phyloP scores from a whole-genome alignment of 2,797 vertebrate species.

The Sebastes dallii region DNA sequence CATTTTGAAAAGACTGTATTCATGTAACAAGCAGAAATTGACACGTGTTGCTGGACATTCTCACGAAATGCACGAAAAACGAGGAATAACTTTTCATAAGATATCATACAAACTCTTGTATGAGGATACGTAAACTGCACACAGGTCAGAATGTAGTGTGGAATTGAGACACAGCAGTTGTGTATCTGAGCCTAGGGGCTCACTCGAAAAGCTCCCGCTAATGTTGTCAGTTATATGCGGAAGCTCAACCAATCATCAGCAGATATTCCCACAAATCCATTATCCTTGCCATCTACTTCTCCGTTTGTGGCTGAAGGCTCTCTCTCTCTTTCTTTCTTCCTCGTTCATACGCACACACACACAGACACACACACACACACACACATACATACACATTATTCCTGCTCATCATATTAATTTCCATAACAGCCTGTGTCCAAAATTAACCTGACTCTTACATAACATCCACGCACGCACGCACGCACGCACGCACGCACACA shows the following conservation, averaged over 20 bases:
- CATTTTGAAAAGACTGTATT: too few relatives aligned
- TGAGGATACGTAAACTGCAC: neutral
- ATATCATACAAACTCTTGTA: too few relatives aligned
- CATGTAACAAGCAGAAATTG: too few relatives aligned
- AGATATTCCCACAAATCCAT: conserved; percentile 12
- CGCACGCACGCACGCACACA: conserved; percentile 7
- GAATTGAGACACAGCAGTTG: neutral
- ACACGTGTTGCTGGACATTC: too few relatives aligned
- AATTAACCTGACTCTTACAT: conserved; percentile 68
- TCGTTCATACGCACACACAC: too few relatives aligned
- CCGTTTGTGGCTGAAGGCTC: neutral
- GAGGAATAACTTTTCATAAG: too few relatives aligned
- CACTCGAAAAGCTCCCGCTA: neutral
- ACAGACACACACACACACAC: neutral
- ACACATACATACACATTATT: neutral
- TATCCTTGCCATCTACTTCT: neutral
- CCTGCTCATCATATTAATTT: conserved; percentile 55
- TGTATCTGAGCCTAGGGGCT: neutral
- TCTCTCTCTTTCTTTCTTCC: neutral
- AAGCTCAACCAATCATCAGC: neutral
- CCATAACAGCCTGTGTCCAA: conserved; percentile 50
- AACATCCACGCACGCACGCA: conserved; percentile 13
- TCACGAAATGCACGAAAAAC: too few relatives aligned
- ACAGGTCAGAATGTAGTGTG: neutral
- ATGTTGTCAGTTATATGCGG: neutral